Evolutionary conservation across 2,113 vertebrate species (phyloP).

Genomic region (Spermophilus dauricus): DNA sequence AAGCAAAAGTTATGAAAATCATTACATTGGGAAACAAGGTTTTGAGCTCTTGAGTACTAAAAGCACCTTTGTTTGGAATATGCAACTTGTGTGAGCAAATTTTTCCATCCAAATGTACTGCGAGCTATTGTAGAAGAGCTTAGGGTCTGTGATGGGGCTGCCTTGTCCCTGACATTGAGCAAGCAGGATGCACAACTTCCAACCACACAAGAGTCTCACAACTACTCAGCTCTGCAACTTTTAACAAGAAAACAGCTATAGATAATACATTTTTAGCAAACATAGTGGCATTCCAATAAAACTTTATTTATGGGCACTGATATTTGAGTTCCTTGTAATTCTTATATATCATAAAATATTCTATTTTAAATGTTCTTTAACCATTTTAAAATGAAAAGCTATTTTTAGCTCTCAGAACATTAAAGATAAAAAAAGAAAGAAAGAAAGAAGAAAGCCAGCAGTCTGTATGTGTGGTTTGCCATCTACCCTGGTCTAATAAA

Average conservation of each 20-base stretch:
- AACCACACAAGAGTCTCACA: background rate
- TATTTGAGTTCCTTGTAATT: background rate
- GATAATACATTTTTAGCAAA: background rate
- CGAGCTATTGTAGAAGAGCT: background rate
- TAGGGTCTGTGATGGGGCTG: background rate
- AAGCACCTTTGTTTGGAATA: slow-evolving; percentile 56
- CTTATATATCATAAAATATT: background rate
- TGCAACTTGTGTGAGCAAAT: background rate
- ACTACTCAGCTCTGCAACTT: background rate
- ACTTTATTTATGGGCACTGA: background rate
- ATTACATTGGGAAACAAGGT: slow-evolving; percentile 9
- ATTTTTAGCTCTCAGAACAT: background rate
- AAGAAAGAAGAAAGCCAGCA: background rate
- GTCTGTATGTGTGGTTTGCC: background rate
- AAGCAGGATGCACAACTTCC: background rate
- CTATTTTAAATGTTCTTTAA: background rate
- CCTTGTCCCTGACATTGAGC: background rate
- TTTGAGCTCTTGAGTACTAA: slow-evolving; percentile 46
- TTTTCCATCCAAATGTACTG: background rate
- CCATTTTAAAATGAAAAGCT: background rate
- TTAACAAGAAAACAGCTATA: background rate
- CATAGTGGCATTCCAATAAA: background rate
- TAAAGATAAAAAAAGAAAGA: background rate
- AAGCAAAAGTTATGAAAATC: slow-evolving; percentile 73
- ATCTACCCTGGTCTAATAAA: background rate